Percentiles rank a stretch among this genome's conserved stretches.
Evolutionary conservation across 2,797 vertebrate genomes (phyloP).

Genomic region (Lagodon rhomboides): DNA sequence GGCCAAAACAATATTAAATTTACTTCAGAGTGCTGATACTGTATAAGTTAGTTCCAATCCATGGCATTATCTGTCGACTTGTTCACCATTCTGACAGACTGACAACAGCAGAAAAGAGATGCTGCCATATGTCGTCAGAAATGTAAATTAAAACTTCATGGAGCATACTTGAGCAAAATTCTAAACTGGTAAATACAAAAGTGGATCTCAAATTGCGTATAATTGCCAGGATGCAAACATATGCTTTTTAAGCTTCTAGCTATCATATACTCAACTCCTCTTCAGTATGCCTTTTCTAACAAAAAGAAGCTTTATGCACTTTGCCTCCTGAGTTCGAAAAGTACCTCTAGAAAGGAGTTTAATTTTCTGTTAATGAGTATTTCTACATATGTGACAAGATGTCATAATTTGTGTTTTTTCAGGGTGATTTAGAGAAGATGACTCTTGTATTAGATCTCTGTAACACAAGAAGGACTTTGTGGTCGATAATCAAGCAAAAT

Average conservation of each 20-base stretch:
- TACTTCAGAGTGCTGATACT: neutral
- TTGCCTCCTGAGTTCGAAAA: neutral
- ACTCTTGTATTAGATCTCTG: slow-evolving; percentile 4
- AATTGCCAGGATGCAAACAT: neutral
- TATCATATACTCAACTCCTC: neutral
- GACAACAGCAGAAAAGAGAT: neutral
- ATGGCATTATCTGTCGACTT: neutral
- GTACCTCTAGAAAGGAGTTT: neutral
- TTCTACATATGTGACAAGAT: neutral
- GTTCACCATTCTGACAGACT: neutral
- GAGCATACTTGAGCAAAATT: neutral
- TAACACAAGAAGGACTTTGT: neutral
- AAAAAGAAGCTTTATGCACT: neutral
- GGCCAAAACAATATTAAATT: neutral
- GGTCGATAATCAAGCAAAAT: neutral
- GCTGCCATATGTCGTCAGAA: neutral
- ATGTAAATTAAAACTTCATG: neutral
- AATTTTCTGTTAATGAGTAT: neutral
- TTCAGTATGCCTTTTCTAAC: neutral
- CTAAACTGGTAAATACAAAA: slow-evolving; percentile 3
- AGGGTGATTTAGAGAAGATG: neutral
- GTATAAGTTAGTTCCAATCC: neutral
- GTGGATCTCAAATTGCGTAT: neutral
- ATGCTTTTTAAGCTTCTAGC: neutral
- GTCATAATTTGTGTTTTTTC: neutral